phyloP scores from a whole-genome alignment of 2,113 vertebrate species.

The Tichodroma muraria region DNA sequence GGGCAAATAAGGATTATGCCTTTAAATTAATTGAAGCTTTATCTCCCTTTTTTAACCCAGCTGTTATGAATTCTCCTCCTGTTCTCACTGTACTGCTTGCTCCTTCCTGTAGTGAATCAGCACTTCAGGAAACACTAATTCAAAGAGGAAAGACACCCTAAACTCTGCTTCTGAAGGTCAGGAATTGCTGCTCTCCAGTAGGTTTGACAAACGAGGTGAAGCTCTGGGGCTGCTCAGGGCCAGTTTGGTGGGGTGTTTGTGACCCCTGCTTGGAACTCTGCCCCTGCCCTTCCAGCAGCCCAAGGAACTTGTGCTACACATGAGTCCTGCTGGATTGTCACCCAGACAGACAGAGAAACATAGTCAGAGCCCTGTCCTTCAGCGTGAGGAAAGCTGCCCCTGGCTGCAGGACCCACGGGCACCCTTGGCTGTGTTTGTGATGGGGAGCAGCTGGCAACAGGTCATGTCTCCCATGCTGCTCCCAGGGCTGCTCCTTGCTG shows the following conservation, averaged over 20 bases:
- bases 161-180: slow-evolving; percentile 18
- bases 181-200: not conserved
- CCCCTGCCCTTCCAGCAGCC: not conserved
- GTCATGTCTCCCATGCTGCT: accelerated
- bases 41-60: slow-evolving; percentile 38
- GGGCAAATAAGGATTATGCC: slow-evolving; percentile 14
- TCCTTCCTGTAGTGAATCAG: slow-evolving; percentile 54
- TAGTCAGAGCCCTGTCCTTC: not conserved
- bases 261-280: not conserved
- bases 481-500: not conserved
- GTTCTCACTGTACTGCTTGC: slow-evolving; percentile 1
- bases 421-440: not conserved
- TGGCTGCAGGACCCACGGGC: accelerated
- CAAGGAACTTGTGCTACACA: not conserved
- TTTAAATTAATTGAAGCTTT: slow-evolving; percentile 40
- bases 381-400: not conserved
- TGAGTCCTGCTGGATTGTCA: not conserved
- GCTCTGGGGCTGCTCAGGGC: not conserved
- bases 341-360: not conserved
- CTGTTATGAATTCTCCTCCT: slow-evolving; percentile 30
- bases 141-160: slow-evolving; percentile 36
- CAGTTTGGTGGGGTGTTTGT: not conserved
- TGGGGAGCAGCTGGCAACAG: not conserved
- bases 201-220: not conserved
- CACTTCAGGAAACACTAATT: slow-evolving; percentile 52